Base-by-base conservation (phyloP, 2,113 vertebrate species). In the Xenopus laevis region DNA sequence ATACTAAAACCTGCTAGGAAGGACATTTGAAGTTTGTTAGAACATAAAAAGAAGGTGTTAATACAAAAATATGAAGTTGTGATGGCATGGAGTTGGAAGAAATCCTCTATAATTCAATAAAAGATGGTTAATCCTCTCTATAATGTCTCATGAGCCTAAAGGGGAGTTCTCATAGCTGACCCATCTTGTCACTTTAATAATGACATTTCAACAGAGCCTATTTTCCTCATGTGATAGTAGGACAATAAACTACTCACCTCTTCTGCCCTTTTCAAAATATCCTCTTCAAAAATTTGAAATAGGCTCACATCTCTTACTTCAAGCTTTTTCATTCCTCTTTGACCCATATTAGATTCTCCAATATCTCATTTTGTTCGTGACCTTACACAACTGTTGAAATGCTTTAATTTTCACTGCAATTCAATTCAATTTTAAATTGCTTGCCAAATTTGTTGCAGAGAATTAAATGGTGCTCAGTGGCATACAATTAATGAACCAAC, bases 101-200 rank as follows among this genome's bases (percentile, higher is more conserved):
- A 50, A 55, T 75, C 7, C 23, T 27, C 15, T 45, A 16, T 46
- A 45, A 68, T 62, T 65, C 50, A 61, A 61, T 52, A 33, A 44
- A 75, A 12, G 6, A 4, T 50, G 47, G 27, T 62, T 61, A 69
- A 76, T 76, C 23, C 66, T 75, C 59, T 63, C 44, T 17, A 21
- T 69, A 55, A 44, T 47, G 23, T 67, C 27, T 16, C 65, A 55
- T 44, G 46, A 23, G 27, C 59, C 66, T 69, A 50, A 55, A 76
- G 73, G 66, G 66, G 40, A 69, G 66, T 46, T 23, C 23, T 69
- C 44, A 61, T 59, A 20, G 46, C 17, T 63, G 73, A 61, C 72
- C 64, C 57, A 53, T 52, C 72, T 75, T 75, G 72, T 69, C 73
- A 69, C 73, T 76, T 76, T 76, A 66, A 69, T 76, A 63, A 68